These are phyloP conservation scores for Halyomorpha halys DNA, from an alignment of 1,140 invertebrate genomes.

Conservation along the genomic window DNA sequence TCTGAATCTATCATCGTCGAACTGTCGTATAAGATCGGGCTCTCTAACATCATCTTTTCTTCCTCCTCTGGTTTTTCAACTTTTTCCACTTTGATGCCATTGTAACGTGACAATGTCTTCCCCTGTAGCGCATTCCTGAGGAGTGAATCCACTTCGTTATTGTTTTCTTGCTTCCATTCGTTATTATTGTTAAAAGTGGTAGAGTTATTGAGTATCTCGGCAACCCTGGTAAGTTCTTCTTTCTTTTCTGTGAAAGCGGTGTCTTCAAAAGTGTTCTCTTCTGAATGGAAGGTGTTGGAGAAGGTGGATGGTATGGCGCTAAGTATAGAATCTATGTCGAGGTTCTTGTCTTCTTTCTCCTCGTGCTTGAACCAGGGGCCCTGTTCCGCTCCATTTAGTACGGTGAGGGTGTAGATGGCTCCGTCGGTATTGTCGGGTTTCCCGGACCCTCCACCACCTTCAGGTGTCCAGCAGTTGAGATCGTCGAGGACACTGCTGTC, in stretches of 20 bases:
- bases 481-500: constrained; percentile 65
- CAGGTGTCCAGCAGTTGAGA: constrained; percentile 62
- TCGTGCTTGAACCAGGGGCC: constrained; percentile 28
- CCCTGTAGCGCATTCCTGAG: constrained; percentile 70
- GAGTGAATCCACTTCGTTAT: constrained; percentile 54
- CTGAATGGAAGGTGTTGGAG: constrained; percentile 23
- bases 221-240: constrained; percentile 30
- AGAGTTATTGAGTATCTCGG: constrained; percentile 5
- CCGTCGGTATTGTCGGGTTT: constrained; percentile 42
- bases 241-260: constrained; percentile 58
- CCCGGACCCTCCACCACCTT: constrained; percentile 37
- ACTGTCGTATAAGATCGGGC: constrained; percentile 24
- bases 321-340: constrained; percentile 41
- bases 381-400: constrained; percentile 40
- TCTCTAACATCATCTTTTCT: constrained; percentile 23
- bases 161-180: constrained; percentile 63
- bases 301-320: constrained; percentile 36
- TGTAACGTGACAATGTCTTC: constrained; percentile 36
- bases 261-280: constrained; percentile 45
- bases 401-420: constrained; percentile 45
- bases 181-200: constrained; percentile 44
- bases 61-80: constrained; percentile 24
- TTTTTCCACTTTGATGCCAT: constrained; percentile 32
- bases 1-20: constrained; percentile 29
- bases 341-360: constrained; percentile 29